A percentile compares a stretch with the other conserved stretches of the same genome.
Conservation (phyloP, 2,113 vertebrate genomes). For the Trichomycterus rosablanca region DNA sequence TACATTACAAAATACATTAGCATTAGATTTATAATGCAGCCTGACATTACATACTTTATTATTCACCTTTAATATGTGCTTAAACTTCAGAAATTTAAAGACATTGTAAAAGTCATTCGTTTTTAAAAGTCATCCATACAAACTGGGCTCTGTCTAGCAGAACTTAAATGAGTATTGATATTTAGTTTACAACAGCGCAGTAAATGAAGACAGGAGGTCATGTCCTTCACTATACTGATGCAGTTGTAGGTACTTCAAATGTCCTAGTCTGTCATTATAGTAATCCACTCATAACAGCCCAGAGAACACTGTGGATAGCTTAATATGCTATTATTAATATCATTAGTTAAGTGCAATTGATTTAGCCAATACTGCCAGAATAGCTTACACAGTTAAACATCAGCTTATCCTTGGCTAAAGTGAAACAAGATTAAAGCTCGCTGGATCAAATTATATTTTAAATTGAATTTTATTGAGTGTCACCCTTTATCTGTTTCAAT, state of each 20-base stretch:
- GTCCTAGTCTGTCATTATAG: conserved; percentile 29
- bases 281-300: conserved; percentile 34
- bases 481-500: conserved; percentile 17
- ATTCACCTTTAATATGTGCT: background rate
- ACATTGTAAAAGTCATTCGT: conserved; percentile 6
- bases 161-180: conserved; percentile 25
- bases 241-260: conserved; percentile 33
- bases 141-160: conserved; percentile 4
- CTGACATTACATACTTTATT: background rate
- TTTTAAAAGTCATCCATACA: conserved; percentile 15
- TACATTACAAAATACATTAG: background rate
- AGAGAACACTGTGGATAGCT: conserved; percentile 2
- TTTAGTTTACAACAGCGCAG: conserved; percentile 26
- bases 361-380: conserved; percentile 30
- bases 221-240: conserved; percentile 36
- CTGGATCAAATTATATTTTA: background rate
- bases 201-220: conserved; percentile 24
- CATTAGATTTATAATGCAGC: background rate
- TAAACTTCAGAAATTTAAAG: conserved; percentile 8
- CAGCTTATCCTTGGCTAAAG: conserved; percentile 15
- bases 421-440: conserved; percentile 7
- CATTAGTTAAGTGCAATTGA: conserved; percentile 41
- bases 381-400: conserved; percentile 20
- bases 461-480: conserved; percentile 5
- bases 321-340: conserved; percentile 35